phyloP scores from a whole-genome alignment of 2,888 invertebrate species.

The Drosophila gaucha region DNA sequence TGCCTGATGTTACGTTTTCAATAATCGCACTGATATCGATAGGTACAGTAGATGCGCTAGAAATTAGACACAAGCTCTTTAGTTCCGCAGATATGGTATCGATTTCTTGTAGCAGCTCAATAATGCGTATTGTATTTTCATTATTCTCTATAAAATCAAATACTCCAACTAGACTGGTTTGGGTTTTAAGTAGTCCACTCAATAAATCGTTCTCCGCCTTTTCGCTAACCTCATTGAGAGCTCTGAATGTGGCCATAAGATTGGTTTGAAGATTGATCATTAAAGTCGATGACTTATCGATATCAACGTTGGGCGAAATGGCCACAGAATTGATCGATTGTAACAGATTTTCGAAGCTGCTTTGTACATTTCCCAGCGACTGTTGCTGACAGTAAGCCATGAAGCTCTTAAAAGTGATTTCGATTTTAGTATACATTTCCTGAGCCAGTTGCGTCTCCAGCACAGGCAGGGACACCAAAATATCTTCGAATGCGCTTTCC shows the following conservation, averaged over 20 bases:
- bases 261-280: conserved; percentile 79
- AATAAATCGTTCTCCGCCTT: conserved; percentile 54
- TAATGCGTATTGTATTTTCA: conserved; percentile 76
- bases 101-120: conserved; percentile 82
- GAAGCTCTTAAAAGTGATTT: conserved; percentile 70
- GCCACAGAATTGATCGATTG: conserved; percentile 65
- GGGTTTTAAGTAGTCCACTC: conserved; percentile 66
- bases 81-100: conserved; percentile 78
- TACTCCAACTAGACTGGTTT: conserved; percentile 75
- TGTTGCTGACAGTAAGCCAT: conserved; percentile 32
- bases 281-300: conserved; percentile 77
- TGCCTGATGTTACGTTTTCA: conserved; percentile 69
- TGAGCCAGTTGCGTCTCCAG: conserved; percentile 85
- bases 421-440: conserved; percentile 83
- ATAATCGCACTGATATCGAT: conserved; percentile 64
- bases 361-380: conserved; percentile 38
- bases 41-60: conserved; percentile 23
- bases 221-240: conserved; percentile 79
- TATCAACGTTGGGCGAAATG: conserved; percentile 67
- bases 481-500: conserved; percentile 83
- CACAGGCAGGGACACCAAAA: conserved; percentile 80
- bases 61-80: conserved; percentile 41
- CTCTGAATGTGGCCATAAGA: conserved; percentile 80
- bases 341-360: conserved; percentile 65
- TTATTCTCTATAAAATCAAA: conserved; percentile 82